Evolutionary conservation across 2,113 vertebrate species (phyloP).

Genomic region (Strix aluco): DNA sequence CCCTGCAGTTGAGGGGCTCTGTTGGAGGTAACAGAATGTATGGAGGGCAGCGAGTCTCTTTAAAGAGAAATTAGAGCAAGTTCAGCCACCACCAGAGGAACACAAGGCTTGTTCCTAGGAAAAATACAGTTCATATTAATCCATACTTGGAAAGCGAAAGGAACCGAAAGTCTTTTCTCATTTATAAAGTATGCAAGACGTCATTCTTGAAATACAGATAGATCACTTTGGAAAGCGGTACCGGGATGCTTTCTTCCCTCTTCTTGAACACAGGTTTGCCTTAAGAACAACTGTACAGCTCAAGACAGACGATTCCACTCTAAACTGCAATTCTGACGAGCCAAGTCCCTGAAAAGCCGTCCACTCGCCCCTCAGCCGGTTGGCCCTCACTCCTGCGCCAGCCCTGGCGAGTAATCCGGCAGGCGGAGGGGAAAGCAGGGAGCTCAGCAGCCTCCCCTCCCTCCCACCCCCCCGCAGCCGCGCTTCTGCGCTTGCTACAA

Average conservation of each 20-base stretch:
- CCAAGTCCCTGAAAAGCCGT: not conserved
- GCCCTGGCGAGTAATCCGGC: not conserved
- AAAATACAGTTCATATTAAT: not conserved
- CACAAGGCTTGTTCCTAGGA: not conserved
- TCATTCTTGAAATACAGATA: not conserved
- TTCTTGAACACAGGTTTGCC: not conserved
- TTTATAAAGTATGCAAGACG: not conserved
- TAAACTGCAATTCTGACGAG: not conserved
- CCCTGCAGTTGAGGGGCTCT: not conserved
- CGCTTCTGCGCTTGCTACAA: slow-evolving; percentile 5
- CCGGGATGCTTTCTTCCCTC: not conserved
- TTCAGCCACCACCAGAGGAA: not conserved
- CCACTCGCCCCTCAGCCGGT: not conserved
- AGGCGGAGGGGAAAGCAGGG: slow-evolving; percentile 39
- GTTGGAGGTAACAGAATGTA: not conserved
- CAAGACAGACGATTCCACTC: not conserved
- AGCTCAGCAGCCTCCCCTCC: not conserved
- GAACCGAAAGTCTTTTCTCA: not conserved
- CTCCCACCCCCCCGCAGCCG: not conserved
- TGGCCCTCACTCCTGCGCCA: not conserved
- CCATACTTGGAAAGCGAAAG: not conserved
- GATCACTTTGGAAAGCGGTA: not conserved
- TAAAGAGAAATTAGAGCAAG: not conserved
- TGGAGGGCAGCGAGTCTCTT: accelerated
- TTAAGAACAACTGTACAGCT: not conserved